phyloP scores from a whole-genome alignment of 2,797 vertebrate genomes.

The Triplophysa yarkandensis region DNA sequence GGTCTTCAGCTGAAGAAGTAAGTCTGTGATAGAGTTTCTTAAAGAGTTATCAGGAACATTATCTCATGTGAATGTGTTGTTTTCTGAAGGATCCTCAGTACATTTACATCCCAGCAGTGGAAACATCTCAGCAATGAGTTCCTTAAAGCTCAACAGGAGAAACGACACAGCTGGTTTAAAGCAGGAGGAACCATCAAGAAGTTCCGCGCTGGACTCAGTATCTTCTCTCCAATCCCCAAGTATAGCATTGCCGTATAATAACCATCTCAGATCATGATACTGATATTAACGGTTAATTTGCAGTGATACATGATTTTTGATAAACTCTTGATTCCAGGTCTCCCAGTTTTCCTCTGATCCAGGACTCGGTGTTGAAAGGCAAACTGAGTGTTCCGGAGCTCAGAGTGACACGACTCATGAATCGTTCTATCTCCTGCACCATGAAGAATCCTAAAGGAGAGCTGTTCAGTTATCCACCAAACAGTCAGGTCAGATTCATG shows the following conservation, averaged over 20 bases:
- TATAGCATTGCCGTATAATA: constrained; percentile 62
- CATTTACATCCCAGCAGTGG: constrained; percentile 98
- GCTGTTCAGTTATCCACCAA: constrained; percentile 89
- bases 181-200: constrained; percentile 97
- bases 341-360: constrained; percentile 95
- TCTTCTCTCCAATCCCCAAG: constrained; percentile 99
- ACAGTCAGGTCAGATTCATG: constrained; percentile 86
- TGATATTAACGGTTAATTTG: no score
- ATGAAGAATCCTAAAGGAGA: constrained; percentile 97
- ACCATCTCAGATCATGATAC: neutral
- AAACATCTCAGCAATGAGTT: constrained; percentile 99
- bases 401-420: constrained; percentile 94
- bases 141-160: constrained; percentile 97
- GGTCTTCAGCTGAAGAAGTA: constrained; percentile 98
- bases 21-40: constrained; percentile 59
- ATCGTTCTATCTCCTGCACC: constrained; percentile 94
- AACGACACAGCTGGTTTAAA: constrained; percentile 98
- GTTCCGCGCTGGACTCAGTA: constrained; percentile 96
- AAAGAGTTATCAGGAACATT: neutral
- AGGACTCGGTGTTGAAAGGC: constrained; percentile 93
- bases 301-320: no score
- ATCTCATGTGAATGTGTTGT: constrained; percentile 13
- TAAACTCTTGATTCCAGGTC: constrained; percentile 80
- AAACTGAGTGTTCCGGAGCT: constrained; percentile 92
- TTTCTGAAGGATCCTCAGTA: constrained; percentile 87